These are phyloP conservation scores for Chaitophorus viminalis DNA, from an alignment of 2,888 invertebrate species.

Conservation along the genomic window DNA sequence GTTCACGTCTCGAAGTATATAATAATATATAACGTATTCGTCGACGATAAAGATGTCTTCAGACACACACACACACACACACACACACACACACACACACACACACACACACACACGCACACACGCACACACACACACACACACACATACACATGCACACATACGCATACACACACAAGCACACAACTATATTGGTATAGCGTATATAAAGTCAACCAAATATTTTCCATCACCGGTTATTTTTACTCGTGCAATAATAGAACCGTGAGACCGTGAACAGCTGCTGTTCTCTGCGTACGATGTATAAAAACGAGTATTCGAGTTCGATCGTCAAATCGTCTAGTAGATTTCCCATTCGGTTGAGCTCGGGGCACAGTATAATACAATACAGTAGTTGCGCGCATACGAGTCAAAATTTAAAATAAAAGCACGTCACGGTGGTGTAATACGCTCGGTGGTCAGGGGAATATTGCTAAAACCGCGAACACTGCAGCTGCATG, in stretches of 20 bases:
- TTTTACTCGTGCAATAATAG: constrained; percentile 14
- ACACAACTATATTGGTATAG: not conserved
- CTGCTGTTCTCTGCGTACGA: not conserved
- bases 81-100: too few relatives aligned
- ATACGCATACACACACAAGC: too few relatives aligned
- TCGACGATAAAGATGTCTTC: constrained; percentile 4
- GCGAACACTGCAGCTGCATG: not conserved
- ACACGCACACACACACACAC: too few relatives aligned
- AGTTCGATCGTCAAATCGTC: not conserved
- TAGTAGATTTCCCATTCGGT: not conserved
- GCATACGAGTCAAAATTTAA: not conserved
- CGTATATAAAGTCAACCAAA: constrained; percentile 9
- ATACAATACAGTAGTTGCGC: too few relatives aligned
- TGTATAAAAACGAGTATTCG: not conserved
- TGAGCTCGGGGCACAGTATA: not conserved
- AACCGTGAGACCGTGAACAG: constrained; percentile 15
- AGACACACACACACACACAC: too few relatives aligned
- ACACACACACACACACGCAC: too few relatives aligned
- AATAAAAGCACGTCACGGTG: not conserved
- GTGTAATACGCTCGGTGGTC: too few relatives aligned
- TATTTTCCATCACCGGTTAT: not conserved
- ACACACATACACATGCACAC: too few relatives aligned
- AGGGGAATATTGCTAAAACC: not conserved
- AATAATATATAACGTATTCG: too few relatives aligned
- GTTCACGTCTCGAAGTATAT: too few relatives aligned